phyloP scores from a whole-genome alignment of 1,140 invertebrate genomes.

The Pogonomyrmex californicus region DNA sequence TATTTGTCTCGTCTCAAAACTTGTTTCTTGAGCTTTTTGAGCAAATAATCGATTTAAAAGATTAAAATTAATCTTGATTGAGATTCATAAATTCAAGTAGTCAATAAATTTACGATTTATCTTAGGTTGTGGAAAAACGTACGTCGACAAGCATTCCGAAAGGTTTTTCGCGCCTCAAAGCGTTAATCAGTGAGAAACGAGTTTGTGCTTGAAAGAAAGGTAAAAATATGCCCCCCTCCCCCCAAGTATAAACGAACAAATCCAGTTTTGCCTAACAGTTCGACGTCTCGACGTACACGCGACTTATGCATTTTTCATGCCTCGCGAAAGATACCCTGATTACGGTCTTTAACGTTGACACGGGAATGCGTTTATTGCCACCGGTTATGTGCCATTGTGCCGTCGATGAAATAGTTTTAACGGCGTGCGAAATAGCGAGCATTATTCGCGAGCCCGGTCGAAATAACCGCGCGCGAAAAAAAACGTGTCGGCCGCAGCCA shows the following conservation, averaged over 20 bases:
- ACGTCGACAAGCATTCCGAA: background rate
- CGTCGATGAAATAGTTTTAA: slow-evolving; percentile 57
- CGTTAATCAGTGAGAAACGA: background rate
- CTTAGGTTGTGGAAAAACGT: background rate
- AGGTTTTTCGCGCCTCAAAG: slow-evolving; percentile 2
- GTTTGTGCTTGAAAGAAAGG: background rate
- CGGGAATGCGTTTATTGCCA: slow-evolving; percentile 54
- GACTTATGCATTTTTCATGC: slow-evolving; percentile 6
- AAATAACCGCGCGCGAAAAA: slow-evolving; percentile 49
- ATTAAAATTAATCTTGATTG: background rate
- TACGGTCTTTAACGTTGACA: slow-evolving; percentile 36
- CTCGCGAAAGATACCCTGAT: slow-evolving; percentile 13
- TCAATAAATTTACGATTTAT: background rate
- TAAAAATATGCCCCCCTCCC: background rate
- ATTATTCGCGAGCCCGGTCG: slow-evolving; percentile 17
- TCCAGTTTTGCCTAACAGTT: background rate
- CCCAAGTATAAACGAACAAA: background rate
- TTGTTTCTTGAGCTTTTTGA: background rate
- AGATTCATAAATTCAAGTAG: background rate
- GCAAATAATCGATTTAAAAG: slow-evolving; percentile 6
- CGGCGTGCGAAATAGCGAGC: slow-evolving; percentile 31
- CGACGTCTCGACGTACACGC: slow-evolving; percentile 12
- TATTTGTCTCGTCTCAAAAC: background rate
- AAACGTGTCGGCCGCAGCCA: slow-evolving; percentile 21
- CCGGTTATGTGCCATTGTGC: slow-evolving; percentile 65